Evolutionary conservation across 2,888 invertebrate species (phyloP).

Genomic region (Sturmia bella): DNA sequence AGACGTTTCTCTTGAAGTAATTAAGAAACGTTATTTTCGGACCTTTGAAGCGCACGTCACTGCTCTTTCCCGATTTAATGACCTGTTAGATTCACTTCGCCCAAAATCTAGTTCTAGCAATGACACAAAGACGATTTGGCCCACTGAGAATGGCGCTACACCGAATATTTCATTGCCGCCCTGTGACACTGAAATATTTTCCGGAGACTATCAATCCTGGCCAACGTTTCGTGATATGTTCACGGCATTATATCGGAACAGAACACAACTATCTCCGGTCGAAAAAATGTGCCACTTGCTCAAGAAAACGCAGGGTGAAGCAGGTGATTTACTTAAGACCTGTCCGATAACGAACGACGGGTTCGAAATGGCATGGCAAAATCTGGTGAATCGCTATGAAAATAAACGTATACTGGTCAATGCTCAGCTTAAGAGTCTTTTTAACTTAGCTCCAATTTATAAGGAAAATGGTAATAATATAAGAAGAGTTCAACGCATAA

Average conservation of each 20-base stretch:
- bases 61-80: constrained; percentile 11
- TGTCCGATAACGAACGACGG: too few relatives aligned
- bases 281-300: constrained; percentile 26
- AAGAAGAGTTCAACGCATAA: constrained; percentile 1
- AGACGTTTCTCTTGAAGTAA: not conserved
- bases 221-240: too few relatives aligned
- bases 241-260: too few relatives aligned
- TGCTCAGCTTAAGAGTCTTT: constrained; percentile 22
- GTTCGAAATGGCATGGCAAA: too few relatives aligned
- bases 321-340: too few relatives aligned
- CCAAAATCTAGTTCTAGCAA: not conserved
- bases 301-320: too few relatives aligned
- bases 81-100: constrained; percentile 2
- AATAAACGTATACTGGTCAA: constrained; percentile 29
- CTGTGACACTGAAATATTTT: constrained; percentile 35
- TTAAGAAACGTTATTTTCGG: not conserved
- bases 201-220: constrained; percentile 17
- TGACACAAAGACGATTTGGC: not conserved
- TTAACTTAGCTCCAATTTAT: constrained; percentile 8
- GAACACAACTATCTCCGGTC: constrained; percentile 23
- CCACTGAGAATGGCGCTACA: not conserved
- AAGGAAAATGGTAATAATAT: constrained; percentile 11
- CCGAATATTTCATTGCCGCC: constrained; percentile 29
- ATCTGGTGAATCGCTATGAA: constrained; percentile 18
- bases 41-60: constrained; percentile 9